Percentiles rank a stretch among this genome's conserved stretches.
Conservation (phyloP, 1,140 invertebrate genomes). For the Drosophila mauritiana region DNA sequence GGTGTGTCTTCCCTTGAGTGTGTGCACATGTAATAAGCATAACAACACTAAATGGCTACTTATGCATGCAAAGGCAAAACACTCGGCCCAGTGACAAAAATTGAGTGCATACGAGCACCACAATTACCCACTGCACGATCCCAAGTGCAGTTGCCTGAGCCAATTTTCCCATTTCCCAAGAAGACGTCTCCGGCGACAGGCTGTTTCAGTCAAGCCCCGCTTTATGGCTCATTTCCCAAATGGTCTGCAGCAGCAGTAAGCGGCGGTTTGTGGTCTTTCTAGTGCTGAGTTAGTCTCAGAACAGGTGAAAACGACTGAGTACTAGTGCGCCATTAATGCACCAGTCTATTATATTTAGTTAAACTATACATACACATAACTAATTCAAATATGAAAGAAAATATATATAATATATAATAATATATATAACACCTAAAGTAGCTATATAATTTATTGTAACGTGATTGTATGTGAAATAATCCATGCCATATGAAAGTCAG, state of each 20-base stretch:
- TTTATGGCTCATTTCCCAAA: conserved; percentile 81
- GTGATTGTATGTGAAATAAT: neutral
- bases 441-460: neutral
- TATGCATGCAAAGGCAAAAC: conserved; percentile 73
- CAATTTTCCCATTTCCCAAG: conserved; percentile 55
- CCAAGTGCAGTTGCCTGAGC: conserved; percentile 69
- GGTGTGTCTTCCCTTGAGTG: conserved; percentile 9
- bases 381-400: neutral
- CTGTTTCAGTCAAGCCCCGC: conserved; percentile 37
- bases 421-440: neutral
- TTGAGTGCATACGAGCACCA: conserved; percentile 72
- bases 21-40: conserved; percentile 72
- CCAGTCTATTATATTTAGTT: neutral
- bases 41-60: conserved; percentile 80
- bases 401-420: too few species aligned
- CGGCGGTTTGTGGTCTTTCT: conserved; percentile 35
- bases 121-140: conserved; percentile 24
- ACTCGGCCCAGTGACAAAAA: conserved; percentile 58
- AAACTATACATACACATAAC: too few species aligned
- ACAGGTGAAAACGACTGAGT: too few species aligned
- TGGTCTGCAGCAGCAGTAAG: conserved; percentile 63
- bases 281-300: conserved; percentile 4
- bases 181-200: conserved; percentile 30
- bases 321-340: neutral
- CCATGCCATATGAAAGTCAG: neutral